These are phyloP conservation scores for Zygaena filipendulae DNA, from an alignment of 2,888 invertebrate species.

Conservation along the genomic window DNA sequence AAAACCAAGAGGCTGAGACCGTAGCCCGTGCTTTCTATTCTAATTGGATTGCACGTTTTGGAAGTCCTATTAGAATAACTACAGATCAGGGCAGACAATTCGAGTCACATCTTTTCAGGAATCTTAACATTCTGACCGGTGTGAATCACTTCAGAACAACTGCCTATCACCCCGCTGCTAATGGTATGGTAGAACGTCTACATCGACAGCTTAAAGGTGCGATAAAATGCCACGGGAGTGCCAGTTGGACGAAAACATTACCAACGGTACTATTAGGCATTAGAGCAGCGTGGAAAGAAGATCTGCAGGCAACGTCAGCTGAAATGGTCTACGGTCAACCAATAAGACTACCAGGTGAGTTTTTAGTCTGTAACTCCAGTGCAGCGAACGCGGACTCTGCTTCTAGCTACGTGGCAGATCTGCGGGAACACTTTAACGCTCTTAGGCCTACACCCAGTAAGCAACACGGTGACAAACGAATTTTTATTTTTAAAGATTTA, in stretches of 20 bases:
- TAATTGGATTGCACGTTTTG: conserved; percentile 19
- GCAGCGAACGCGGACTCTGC: too few species aligned
- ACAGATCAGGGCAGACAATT: conserved; percentile 18
- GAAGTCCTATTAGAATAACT: conserved; percentile 16
- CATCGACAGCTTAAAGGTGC: conserved; percentile 21
- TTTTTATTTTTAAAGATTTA: conserved; percentile 16
- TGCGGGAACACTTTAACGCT: background rate
- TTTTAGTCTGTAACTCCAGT: too few species aligned
- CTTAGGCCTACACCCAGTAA: conserved; percentile 7
- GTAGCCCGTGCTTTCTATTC: background rate
- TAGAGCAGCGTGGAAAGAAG: conserved; percentile 15
- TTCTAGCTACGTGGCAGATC: conserved; percentile 4
- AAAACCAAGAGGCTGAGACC: too few species aligned
- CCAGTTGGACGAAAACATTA: conserved; percentile 13
- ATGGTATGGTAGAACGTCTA: conserved; percentile 16
- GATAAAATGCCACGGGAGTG: conserved; percentile 14
- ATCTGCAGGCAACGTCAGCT: conserved; percentile 11
- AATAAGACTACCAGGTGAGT: conserved; percentile 10
- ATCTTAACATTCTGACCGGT: conserved; percentile 16
- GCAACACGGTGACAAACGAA: conserved; percentile 6
- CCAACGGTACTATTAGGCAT: conserved; percentile 16
- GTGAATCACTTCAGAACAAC: conserved; percentile 24
- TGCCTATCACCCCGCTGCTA: conserved; percentile 17
- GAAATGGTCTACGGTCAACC: conserved; percentile 20
- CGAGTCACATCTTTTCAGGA: conserved; percentile 6